These are phyloP conservation scores for Mungos mungo DNA, from an alignment of 2,113 vertebrate species.

Conservation along the genomic window DNA sequence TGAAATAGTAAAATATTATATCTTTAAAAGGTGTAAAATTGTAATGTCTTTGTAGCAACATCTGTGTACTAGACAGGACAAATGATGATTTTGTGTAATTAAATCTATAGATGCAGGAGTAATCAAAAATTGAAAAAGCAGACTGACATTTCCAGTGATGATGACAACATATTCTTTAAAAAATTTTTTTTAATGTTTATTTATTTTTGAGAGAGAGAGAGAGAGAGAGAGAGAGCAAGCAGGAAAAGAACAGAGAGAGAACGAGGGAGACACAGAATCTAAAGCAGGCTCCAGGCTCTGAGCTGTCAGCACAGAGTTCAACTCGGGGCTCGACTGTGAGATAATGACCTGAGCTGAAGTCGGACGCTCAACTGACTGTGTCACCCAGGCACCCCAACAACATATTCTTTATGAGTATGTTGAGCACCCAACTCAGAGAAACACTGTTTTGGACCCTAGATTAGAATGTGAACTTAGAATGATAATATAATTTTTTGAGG, in stretches of 20 bases:
- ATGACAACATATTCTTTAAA: conserved; percentile 34
- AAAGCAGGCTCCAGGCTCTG: too few species aligned
- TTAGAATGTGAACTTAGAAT: background rate
- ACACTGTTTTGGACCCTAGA: background rate
- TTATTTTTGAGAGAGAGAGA: too few species aligned
- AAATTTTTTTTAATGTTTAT: too few species aligned
- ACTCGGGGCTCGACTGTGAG: too few species aligned
- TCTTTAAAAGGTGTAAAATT: background rate
- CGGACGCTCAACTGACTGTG: too few species aligned
- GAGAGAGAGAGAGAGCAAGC: too few species aligned
- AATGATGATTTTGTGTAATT: background rate
- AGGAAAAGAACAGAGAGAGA: too few species aligned
- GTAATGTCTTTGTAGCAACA: background rate
- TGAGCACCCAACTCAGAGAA: conserved; percentile 29
- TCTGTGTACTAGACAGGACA: background rate
- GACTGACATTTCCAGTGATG: conserved; percentile 18
- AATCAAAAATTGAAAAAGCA: background rate
- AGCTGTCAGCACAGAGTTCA: too few species aligned
- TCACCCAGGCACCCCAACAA: background rate
- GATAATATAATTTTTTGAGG: background rate
- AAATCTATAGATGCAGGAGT: background rate
- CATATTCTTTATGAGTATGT: background rate
- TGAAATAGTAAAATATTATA: background rate
- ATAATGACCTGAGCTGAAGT: too few species aligned
- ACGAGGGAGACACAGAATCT: too few species aligned